A percentile compares a stretch with the other conserved stretches of the same genome.
Conservation (phyloP, 2,797 vertebrate species). For the Oryzias dopingdopingensis region DNA sequence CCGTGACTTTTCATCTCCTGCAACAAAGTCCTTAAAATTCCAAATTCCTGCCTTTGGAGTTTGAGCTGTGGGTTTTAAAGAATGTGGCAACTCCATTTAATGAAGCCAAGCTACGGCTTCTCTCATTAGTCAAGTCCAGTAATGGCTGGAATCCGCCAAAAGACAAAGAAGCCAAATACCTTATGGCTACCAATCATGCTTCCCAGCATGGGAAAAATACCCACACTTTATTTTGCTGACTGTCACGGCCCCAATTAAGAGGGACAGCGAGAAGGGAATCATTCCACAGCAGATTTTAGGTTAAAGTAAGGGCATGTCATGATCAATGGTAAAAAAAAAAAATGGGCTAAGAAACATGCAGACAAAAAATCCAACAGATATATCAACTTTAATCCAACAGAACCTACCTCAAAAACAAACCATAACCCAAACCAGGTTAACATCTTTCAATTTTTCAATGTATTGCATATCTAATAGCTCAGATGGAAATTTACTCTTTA, state of each 20-base stretch:
- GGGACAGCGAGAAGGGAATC: conserved; percentile 36
- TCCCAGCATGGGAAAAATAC: conserved; percentile 69
- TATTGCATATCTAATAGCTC: no score
- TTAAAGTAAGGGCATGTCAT: conserved; percentile 23
- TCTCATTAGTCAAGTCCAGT: conserved; percentile 69
- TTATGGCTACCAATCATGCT: conserved; percentile 58
- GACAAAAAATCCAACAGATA: no score
- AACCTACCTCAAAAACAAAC: no score
- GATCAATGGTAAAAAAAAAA: background rate
- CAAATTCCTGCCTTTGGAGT: conserved; percentile 50
- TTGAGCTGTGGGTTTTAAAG: conserved; percentile 56
- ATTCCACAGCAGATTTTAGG: conserved; percentile 21
- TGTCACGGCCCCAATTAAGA: conserved; percentile 68
- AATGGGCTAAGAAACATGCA: background rate
- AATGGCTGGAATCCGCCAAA: conserved; percentile 60
- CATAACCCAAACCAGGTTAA: no score
- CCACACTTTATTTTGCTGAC: conserved; percentile 54
- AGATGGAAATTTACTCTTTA: no score
- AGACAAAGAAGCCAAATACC: conserved; percentile 70
- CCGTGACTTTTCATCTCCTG: conserved; percentile 56
- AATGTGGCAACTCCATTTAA: conserved; percentile 63
- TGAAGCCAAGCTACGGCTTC: conserved; percentile 61
- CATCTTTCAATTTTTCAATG: no score
- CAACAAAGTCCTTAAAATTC: conserved; percentile 59
- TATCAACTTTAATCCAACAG: no score